Conservation (phyloP, 53 echinoderm and acorn worm genomes). For the Paelopatides confundens region DNA sequence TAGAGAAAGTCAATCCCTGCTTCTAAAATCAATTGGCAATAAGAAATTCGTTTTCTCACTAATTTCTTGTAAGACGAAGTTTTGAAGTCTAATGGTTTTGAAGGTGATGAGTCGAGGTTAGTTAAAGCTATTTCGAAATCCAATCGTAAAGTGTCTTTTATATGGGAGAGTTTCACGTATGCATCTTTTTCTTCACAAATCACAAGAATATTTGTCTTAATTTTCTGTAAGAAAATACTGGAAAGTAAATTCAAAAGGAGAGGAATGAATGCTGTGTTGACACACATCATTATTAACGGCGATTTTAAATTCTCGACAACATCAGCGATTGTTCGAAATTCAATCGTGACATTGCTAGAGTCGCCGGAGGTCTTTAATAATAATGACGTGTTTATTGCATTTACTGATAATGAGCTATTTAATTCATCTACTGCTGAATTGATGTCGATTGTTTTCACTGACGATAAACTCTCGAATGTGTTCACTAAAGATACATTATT, state of each 20-base stretch:
- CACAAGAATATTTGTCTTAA: background rate
- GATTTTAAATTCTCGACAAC: background rate
- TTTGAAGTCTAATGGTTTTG: background rate
- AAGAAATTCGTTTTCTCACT: conserved; percentile 1
- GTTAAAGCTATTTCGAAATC: background rate
- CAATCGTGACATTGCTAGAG: background rate
- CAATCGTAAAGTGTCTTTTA: background rate
- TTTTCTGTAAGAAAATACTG: background rate
- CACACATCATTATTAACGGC: background rate
- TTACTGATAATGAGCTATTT: no score
- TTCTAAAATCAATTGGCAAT: background rate
- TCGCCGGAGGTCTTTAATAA: no score
- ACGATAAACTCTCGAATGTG: no score
- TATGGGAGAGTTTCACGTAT: background rate
- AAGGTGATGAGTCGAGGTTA: background rate
- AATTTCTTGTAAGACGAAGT: conserved; percentile 1
- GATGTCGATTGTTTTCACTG: no score
- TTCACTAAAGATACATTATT: no score
- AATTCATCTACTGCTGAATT: no score
- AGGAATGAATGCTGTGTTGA: background rate
- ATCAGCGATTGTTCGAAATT: background rate
- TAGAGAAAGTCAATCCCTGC: background rate
- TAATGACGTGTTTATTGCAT: no score
- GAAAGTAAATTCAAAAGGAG: background rate
- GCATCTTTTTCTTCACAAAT: background rate